phyloP scores from a whole-genome alignment of 2,113 vertebrate species.

The Chaetorhynchus papuensis region DNA sequence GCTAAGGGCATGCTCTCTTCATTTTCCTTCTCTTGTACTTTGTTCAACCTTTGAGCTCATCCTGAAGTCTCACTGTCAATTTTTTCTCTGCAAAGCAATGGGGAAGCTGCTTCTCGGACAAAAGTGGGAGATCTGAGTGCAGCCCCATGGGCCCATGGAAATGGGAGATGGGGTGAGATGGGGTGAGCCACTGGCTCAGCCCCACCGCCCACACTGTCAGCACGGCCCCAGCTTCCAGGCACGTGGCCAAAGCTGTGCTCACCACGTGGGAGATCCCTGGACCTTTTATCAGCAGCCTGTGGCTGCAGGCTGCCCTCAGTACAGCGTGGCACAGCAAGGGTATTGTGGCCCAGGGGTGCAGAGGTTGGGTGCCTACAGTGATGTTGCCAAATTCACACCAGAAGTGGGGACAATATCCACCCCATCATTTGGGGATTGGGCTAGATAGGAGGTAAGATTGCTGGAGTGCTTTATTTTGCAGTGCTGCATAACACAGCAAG shows the following conservation, averaged over 20 bases:
- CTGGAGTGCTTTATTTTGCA: neutral
- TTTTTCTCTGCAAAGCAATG: neutral
- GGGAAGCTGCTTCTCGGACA: neutral
- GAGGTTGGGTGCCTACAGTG: neutral
- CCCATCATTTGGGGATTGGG: neutral
- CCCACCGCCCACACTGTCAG: accelerated
- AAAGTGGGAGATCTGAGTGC: neutral
- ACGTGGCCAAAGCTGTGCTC: neutral
- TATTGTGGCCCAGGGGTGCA: accelerated
- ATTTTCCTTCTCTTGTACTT: neutral
- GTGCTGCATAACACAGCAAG: neutral
- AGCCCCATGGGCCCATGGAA: accelerated
- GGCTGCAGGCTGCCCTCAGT: neutral
- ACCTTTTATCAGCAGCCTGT: neutral
- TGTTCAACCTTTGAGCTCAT: neutral
- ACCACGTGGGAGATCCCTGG: neutral
- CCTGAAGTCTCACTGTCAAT: neutral
- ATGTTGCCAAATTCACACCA: neutral
- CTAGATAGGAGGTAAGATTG: neutral
- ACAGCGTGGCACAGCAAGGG: neutral
- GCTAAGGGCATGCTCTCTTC: neutral
- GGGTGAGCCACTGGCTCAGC: neutral
- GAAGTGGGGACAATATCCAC: neutral
- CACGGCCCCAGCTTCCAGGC: neutral
- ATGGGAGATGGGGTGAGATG: neutral